Conservation (phyloP, 2,888 invertebrate genomes). For the Torymus tubicola region DNA sequence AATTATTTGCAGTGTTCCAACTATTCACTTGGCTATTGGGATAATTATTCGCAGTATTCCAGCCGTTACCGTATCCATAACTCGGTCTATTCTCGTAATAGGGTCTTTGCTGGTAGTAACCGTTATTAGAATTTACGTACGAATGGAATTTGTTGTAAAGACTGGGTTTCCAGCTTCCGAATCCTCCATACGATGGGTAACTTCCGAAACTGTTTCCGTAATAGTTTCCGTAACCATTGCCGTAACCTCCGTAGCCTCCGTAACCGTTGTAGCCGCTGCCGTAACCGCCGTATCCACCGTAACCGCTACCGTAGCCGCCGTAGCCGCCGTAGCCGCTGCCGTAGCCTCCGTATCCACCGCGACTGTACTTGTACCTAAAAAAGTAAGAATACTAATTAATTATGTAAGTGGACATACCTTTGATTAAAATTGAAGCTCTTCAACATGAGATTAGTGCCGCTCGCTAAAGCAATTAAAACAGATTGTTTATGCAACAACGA, state of each 20-base stretch:
- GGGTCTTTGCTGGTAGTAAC: constrained; percentile 44
- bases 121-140: constrained; percentile 39
- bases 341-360: constrained; percentile 44
- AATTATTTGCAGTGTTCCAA: constrained; percentile 22
- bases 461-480: background rate
- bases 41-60: constrained; percentile 34
- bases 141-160: constrained; percentile 54
- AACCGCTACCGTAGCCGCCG: constrained; percentile 44
- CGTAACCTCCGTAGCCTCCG: constrained; percentile 55
- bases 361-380: constrained; percentile 52
- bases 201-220: constrained; percentile 41
- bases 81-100: constrained; percentile 43
- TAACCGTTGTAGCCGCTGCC: constrained; percentile 42
- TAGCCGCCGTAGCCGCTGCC: constrained; percentile 35
- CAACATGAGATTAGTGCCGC: background rate
- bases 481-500: background rate
- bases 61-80: constrained; percentile 17
- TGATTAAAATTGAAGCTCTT: no score
- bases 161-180: constrained; percentile 53
- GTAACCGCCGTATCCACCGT: constrained; percentile 40
- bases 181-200: constrained; percentile 39
- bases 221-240: constrained; percentile 41
- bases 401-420: constrained; percentile 3
- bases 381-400: constrained; percentile 31
- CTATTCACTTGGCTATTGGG: constrained; percentile 51